These are phyloP conservation scores for Gila robusta DNA, from an alignment of 2,797 vertebrate species.

Conservation along the genomic window DNA sequence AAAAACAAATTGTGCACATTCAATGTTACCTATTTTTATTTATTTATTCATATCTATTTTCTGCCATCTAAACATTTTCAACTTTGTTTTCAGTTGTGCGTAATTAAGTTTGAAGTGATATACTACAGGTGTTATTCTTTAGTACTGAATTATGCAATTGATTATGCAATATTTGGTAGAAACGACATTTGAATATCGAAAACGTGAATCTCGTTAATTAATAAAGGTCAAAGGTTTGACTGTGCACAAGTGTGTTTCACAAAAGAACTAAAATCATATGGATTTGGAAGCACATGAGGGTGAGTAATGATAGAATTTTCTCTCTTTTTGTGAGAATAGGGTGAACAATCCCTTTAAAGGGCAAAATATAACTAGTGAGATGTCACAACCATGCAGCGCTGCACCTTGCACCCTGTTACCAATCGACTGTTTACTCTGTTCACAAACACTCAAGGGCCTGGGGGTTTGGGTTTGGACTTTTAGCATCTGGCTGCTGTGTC, in stretches of 20 bases:
- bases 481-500: slow-evolving; percentile 63
- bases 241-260: not conserved
- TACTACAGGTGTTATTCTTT: not conserved
- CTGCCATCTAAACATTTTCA: not conserved
- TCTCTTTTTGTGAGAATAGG: not conserved
- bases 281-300: not conserved
- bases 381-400: slow-evolving; percentile 4
- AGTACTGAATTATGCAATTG: not conserved
- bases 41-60: not conserved
- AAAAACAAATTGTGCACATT: not conserved
- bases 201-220: not conserved
- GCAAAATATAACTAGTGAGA: not conserved
- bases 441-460: slow-evolving; percentile 24
- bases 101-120: not conserved
- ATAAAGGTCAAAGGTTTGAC: not conserved
- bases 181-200: too few species aligned
- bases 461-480: slow-evolving; percentile 29
- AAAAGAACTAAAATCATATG: not conserved
- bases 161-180: too few species aligned
- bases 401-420: slow-evolving; percentile 16
- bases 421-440: slow-evolving; percentile 37
- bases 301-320: not conserved
- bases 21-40: not conserved
- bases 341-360: not conserved
- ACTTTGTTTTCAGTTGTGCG: not conserved